A percentile compares a stretch with the other conserved stretches of the same genome.
Evolutionary conservation across 2,797 vertebrate species (phyloP).

Genomic region (Astyanax mexicanus): DNA sequence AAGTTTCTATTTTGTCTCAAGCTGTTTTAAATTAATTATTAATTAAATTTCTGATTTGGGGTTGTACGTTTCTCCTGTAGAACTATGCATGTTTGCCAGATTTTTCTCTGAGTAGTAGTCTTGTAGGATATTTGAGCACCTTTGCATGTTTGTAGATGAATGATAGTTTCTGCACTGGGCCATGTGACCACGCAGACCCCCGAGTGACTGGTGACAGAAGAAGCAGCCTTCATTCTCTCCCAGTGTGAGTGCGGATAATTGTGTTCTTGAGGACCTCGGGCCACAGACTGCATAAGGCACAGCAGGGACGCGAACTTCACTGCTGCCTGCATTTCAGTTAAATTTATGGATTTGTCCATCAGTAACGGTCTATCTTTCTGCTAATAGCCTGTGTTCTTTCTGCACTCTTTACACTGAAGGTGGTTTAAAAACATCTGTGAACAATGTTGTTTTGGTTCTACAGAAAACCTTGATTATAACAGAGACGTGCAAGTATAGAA

Average conservation of each 20-base stretch:
- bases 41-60: no score
- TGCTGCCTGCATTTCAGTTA: background rate
- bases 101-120: background rate
- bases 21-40: no score
- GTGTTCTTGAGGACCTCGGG: background rate
- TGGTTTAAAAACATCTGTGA: no score
- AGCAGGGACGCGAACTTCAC: background rate
- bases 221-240: background rate
- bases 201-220: background rate
- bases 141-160: constrained; percentile 19
- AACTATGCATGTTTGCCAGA: background rate
- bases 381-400: no score
- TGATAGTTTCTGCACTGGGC: constrained; percentile 7
- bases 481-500: no score
- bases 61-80: no score
- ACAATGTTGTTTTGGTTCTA: no score
- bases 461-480: no score
- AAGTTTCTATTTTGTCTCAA: no score
- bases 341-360: background rate
- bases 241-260: constrained; percentile 1
- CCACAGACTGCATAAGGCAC: background rate
- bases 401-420: no score
- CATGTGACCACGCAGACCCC: constrained; percentile 5
- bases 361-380: background rate
- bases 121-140: background rate